Evolutionary conservation across 2,888 invertebrate species (phyloP).

Genomic region (Ligdia adustata): DNA sequence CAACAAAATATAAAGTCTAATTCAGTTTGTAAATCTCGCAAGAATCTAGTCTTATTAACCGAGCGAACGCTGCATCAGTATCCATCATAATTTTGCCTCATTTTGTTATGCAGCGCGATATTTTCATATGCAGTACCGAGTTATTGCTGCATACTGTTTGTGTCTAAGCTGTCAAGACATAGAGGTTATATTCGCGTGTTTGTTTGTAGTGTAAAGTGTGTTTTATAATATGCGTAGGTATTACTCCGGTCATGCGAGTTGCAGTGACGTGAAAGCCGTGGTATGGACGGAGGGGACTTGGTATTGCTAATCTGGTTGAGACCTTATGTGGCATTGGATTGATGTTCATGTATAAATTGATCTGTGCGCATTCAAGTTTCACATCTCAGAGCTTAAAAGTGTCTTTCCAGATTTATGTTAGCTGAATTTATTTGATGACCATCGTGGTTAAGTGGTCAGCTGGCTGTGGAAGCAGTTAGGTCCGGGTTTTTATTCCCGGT

Average conservation of each 20-base stretch:
- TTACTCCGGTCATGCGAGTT: slow-evolving; percentile 59
- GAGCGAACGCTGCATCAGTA: slow-evolving; percentile 74
- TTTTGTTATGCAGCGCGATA: slow-evolving; percentile 75
- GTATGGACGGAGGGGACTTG: slow-evolving; percentile 13
- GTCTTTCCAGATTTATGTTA: too few species aligned
- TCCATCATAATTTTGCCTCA: slow-evolving; percentile 82
- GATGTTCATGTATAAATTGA: slow-evolving; percentile 2
- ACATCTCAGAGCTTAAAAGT: too few species aligned
- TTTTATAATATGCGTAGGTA: slow-evolving; percentile 53
- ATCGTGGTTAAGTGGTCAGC: too few species aligned
- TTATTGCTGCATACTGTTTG: slow-evolving; percentile 37
- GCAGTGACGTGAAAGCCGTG: slow-evolving; percentile 41
- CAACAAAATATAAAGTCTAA: slow-evolving; percentile 7
- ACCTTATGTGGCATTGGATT: slow-evolving; percentile 19
- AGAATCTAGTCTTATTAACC: slow-evolving; percentile 75
- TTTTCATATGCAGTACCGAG: slow-evolving; percentile 65
- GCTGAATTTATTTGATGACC: too few species aligned
- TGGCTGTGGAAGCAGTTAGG: too few species aligned
- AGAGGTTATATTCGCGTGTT: slow-evolving; percentile 44
- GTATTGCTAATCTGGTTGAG: slow-evolving; percentile 22
- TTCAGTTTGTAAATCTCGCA: slow-evolving; percentile 36
- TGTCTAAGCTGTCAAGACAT: slow-evolving; percentile 39
- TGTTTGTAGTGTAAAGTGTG: slow-evolving; percentile 36
- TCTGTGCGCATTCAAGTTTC: slow-evolving; percentile 5
- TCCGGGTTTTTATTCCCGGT: too few species aligned